These are phyloP conservation scores for Teinopalpus imperialis DNA, from an alignment of 2,888 invertebrate genomes.

Conservation along the genomic window DNA sequence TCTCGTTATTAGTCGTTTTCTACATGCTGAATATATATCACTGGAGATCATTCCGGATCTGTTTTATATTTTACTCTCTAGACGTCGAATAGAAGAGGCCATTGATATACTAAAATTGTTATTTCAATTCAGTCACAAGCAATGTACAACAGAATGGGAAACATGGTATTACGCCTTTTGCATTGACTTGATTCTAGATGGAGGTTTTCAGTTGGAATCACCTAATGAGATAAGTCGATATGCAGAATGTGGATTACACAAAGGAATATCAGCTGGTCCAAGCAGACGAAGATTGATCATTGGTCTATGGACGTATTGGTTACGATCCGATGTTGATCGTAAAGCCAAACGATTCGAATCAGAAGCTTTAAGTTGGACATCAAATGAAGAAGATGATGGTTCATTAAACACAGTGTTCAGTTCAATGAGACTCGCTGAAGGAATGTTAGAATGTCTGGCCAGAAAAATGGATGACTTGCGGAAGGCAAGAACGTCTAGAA, in stretches of 20 bases:
- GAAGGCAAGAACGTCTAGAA: conserved; percentile 49
- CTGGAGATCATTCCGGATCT: conserved; percentile 70
- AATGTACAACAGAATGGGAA: conserved; percentile 50
- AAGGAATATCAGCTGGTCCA: conserved; percentile 44
- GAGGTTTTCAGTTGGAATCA: conserved; percentile 77
- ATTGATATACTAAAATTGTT: conserved; percentile 67
- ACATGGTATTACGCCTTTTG: conserved; percentile 82
- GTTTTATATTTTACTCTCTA: conserved; percentile 62
- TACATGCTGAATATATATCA: conserved; percentile 62
- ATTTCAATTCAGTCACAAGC: conserved; percentile 43
- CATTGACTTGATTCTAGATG: conserved; percentile 80
- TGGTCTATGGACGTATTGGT: conserved; percentile 71
- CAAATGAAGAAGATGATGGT: conserved; percentile 47
- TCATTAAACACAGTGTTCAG: conserved; percentile 56
- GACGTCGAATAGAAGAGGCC: conserved; percentile 73
- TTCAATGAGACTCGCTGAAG: conserved; percentile 65
- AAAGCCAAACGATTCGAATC: conserved; percentile 64
- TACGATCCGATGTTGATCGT: conserved; percentile 54
- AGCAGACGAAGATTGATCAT: conserved; percentile 57
- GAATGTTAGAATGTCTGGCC: conserved; percentile 71
- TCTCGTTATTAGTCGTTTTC: conserved; percentile 62
- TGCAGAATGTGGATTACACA: conserved; percentile 54
- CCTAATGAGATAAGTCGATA: conserved; percentile 66
- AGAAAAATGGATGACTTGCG: conserved; percentile 67
- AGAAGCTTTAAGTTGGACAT: conserved; percentile 60